Evolutionary conservation across 2,888 invertebrate species (phyloP), one percentile per base, ranked within the genome.

Genomic region (Synanthedon formicaeformis): DNA sequence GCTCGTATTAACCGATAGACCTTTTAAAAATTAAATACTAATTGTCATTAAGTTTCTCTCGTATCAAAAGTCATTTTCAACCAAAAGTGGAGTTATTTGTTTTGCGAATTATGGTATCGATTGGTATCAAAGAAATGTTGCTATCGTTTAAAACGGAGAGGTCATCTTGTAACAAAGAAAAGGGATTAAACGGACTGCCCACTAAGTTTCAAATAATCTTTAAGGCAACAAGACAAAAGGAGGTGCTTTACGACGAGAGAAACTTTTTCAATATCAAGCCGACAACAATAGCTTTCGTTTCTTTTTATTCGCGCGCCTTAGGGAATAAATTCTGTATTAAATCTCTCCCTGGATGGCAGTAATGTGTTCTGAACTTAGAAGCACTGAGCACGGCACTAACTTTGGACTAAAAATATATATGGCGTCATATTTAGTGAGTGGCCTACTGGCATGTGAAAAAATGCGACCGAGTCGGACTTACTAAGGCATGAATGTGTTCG

Each of bases 211-310:
- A 18, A 71, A 75, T 68, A 71, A 77, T 78, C 75, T 72, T 71
- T 71, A 69, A 67, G 77, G 74, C 57, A 78, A 73, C 65, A 72
- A 80, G 63, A 74, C 68, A 78, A 78, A 79, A 76, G 65, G 59
- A 67, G 65, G 62, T 63, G 64, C 72, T 68, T 69, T 70, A 70
- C 66, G 65, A 60, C 58, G 65, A 63, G 67, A 68, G 65, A 77
- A 83, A 79, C 75, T 81, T 83, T 84, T 80, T 78, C 77, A 82
- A 81, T 84, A 81, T 78, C 72, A 60, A 59, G 61, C 62, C 65
- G 60, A 69, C 66, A 78, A 85, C 81, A 82, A 84, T 80, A 69
- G 76, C 57, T 5, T 60, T 59, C 57, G 64, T 61, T 66, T 67
- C 66, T 74, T 74, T 73, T 72, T 68, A 65, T 65, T 69, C 66